Evolutionary conservation across 2,888 invertebrate species (phyloP).

Genomic region (Ophion slaviceki): DNA sequence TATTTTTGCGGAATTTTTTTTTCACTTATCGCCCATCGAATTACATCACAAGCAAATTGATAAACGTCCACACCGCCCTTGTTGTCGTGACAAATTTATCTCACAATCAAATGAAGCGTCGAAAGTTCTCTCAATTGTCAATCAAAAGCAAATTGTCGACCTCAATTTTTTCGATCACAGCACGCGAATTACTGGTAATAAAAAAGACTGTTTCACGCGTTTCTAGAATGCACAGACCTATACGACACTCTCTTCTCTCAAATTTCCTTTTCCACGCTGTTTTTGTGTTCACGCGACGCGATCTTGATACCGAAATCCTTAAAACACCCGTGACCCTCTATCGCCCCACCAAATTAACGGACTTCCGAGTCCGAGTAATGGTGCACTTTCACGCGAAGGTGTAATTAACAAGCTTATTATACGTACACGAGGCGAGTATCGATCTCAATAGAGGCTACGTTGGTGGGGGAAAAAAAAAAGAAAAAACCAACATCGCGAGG

Average conservation of each 20-base stretch:
- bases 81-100: not conserved
- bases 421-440: not conserved
- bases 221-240: not conserved
- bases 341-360: conserved; percentile 17
- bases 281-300: conserved; percentile 1
- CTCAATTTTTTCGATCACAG: not conserved
- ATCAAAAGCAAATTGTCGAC: not conserved
- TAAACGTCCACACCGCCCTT: too few relatives aligned
- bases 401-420: conserved; percentile 14
- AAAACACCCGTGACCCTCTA: conserved; percentile 3
- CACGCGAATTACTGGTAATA: not conserved
- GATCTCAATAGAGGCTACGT: conserved; percentile 29
- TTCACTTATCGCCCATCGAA: too few relatives aligned
- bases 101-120: not conserved
- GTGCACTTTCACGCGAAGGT: conserved; percentile 41
- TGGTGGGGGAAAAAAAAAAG: not conserved
- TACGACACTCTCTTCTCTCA: not conserved
- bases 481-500: not conserved
- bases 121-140: not conserved
- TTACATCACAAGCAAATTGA: too few relatives aligned
- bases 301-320: conserved; percentile 21
- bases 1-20: not conserved
- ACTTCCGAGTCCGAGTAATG: conserved; percentile 22
- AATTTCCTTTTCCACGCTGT: not conserved
- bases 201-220: not conserved